Conservation (phyloP, 1,140 invertebrate genomes). For the Pollicipes pollicipes region DNA sequence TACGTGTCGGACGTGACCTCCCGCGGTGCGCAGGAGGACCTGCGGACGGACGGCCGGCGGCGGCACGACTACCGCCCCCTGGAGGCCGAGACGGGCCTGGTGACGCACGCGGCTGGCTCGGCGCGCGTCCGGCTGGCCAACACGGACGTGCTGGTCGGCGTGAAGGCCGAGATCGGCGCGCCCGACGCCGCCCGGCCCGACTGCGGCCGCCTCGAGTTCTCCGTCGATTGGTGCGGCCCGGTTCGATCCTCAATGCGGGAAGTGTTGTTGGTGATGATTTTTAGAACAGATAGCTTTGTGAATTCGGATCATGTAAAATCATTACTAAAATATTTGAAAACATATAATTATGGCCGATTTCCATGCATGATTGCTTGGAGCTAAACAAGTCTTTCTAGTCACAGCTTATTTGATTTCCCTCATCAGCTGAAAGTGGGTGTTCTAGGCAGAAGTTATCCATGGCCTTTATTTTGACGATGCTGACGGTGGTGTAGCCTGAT, state of each 20-base stretch:
- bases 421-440: too few relatives aligned
- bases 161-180: constrained; percentile 77
- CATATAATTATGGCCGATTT: constrained; percentile 4
- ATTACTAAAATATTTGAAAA: constrained; percentile 7
- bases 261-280: background rate
- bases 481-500: too few relatives aligned
- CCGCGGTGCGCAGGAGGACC: constrained; percentile 49
- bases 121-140: constrained; percentile 67
- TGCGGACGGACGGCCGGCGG: constrained; percentile 68
- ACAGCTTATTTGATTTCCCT: too few relatives aligned
- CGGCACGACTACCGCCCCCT: constrained; percentile 70
- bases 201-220: constrained; percentile 79
- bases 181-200: constrained; percentile 52
- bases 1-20: background rate
- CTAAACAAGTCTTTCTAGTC: too few relatives aligned
- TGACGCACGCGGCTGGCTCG: constrained; percentile 78
- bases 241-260: too few relatives aligned
- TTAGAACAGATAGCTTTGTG: background rate
- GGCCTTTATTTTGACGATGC: too few relatives aligned
- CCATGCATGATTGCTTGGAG: too few relatives aligned
- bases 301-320: background rate
- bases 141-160: constrained; percentile 77
- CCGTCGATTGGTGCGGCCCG: constrained; percentile 68
- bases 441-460: too few relatives aligned
- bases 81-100: constrained; percentile 74